Conservation (phyloP, 2,888 invertebrate species). For the Macrophya annulata region DNA sequence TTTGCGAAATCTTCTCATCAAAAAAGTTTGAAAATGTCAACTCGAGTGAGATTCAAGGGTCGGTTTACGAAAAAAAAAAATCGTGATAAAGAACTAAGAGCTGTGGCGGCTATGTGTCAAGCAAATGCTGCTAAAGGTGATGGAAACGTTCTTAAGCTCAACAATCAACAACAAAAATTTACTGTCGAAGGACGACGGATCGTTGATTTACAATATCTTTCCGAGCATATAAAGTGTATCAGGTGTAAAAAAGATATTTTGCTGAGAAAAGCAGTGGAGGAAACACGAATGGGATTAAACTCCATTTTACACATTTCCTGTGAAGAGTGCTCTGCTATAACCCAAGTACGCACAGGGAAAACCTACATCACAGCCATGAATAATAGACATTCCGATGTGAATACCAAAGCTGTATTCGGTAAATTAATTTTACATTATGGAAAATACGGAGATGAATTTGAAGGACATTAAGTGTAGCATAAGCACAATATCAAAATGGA, state of each 20-base stretch:
- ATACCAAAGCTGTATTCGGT: constrained; percentile 58
- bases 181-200: constrained; percentile 46
- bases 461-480: neutral
- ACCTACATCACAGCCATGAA: constrained; percentile 43
- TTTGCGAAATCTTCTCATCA: too few species aligned
- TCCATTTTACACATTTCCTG: constrained; percentile 51
- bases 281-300: constrained; percentile 53
- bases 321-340: constrained; percentile 40
- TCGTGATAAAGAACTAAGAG: constrained; percentile 47
- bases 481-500: neutral
- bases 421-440: constrained; percentile 38
- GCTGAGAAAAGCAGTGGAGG: constrained; percentile 23
- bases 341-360: constrained; percentile 55
- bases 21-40: too few species aligned
- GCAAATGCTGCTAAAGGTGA: neutral
- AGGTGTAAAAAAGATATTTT: constrained; percentile 36
- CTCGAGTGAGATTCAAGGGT: constrained; percentile 48
- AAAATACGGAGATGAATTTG: constrained; percentile 28
- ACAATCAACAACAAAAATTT: constrained; percentile 38
- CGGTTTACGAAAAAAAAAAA: constrained; percentile 47
- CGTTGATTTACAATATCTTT: constrained; percentile 53
- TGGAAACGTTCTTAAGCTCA: neutral
- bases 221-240: constrained; percentile 11
- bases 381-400: constrained; percentile 53
- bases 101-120: constrained; percentile 39